Percentiles rank a stretch among this genome's conserved stretches.
phyloP scores from a whole-genome alignment of 2,888 invertebrate species.

The Rapana venosa region DNA sequence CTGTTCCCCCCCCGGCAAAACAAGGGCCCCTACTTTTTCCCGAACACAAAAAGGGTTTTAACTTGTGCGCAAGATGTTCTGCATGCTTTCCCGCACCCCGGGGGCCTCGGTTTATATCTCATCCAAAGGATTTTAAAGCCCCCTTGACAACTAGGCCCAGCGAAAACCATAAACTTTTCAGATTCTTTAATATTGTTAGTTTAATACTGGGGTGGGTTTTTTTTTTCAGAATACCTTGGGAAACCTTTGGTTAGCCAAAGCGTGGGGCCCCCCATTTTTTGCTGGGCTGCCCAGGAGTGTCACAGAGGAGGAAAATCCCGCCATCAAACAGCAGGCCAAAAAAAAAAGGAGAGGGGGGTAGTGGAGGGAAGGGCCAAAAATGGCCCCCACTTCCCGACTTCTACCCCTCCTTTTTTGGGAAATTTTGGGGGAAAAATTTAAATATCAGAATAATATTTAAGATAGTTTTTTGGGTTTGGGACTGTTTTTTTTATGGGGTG shows the following conservation, averaged over 20 bases:
- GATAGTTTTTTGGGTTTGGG: neutral
- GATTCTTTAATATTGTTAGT: no score
- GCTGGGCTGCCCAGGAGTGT: conserved; percentile 90
- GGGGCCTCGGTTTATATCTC: no score
- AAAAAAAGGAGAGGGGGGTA: neutral
- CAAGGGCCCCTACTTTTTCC: no score
- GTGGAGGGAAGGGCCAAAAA: neutral
- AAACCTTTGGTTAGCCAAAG: conserved; percentile 92
- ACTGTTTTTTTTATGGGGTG: no score
- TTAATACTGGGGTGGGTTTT: neutral
- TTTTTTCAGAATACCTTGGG: conserved; percentile 80
- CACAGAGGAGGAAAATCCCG: conserved; percentile 51
- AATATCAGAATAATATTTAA: neutral
- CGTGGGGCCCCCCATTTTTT: conserved; percentile 93
- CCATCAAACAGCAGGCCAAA: no score
- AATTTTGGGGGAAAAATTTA: neutral
- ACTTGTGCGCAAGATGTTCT: no score
- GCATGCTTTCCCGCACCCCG: no score
- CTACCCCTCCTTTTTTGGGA: conserved; percentile 12
- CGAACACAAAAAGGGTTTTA: no score
- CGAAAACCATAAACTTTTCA: no score
- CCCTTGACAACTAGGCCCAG: no score
- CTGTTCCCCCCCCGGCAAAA: no score
- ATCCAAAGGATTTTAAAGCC: no score
- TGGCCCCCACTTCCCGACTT: conserved; percentile 29